Base-by-base conservation (phyloP, 2,797 vertebrate species). In the Chiloscyllium punctatum region DNA sequence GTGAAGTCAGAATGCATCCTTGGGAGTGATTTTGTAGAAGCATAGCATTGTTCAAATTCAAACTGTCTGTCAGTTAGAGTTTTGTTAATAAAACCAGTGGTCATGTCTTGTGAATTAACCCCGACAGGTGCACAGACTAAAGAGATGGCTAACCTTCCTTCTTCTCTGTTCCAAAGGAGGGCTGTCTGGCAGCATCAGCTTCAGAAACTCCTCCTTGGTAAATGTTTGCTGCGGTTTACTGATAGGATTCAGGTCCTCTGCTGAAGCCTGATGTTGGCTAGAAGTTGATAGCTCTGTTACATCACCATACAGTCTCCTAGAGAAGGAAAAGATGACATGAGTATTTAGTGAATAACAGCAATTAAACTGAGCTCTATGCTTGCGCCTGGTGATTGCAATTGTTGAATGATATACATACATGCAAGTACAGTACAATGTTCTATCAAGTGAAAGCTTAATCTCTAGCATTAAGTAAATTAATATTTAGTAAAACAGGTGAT, bases 131-230 rank as follows among this genome's bases (percentile, higher is more conserved):
- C 94, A 95, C 88, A 95, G 88, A 95, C 86, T 95, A 74, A 86
- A 96, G 95, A 86, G 96, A 82, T 5, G 62, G 48, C 98, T 98
- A 96, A 99, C 99, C 98, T 99, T 99, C 96, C 98, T 98, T 97
- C 97, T 98, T 92, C 98, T 97, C 94, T 98, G 98, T 77, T 98
- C 98, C 96, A 97, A 97, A 6, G 98, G 97, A 48, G 98, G 98
- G 96, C 97, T 99, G 96, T 98, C 98, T 0, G 98, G 98, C 96
- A 98, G 96, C 98, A 98, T 98, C 98, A 99, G 84, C 97, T 99
- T 99, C 96, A 98, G 96, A 96, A 99, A 98, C 96, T 99, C 98
- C 96, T 99, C 98, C 97, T 99, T 99, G 37, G 98, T 98, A 96
- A 98, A 97, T 69, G 98, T 97, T 96, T 98, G 98, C 48, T 98